phyloP scores from a whole-genome alignment of 2,888 invertebrate species.

The Dione juno region DNA sequence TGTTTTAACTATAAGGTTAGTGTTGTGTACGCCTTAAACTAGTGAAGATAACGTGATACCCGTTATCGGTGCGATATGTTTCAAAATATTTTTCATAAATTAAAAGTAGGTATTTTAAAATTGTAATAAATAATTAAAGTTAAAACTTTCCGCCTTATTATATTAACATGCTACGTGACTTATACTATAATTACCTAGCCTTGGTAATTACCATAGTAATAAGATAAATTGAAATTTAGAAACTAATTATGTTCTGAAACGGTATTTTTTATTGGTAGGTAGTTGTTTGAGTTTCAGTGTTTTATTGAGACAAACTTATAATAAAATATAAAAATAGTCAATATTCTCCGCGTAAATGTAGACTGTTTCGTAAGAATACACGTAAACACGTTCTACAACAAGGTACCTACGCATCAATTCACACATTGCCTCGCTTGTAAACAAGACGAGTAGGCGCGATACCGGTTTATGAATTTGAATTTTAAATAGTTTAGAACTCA shows the following conservation, averaged over 20 bases:
- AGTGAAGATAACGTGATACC: slow-evolving; percentile 21
- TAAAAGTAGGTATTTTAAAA: background rate
- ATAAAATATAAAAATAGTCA: slow-evolving; percentile 1
- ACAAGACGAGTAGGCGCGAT: slow-evolving; percentile 29
- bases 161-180: background rate
- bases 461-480: slow-evolving; percentile 41
- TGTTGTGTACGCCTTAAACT: background rate
- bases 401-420: slow-evolving; percentile 28
- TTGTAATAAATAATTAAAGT: background rate
- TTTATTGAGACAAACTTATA: background rate
- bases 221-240: background rate
- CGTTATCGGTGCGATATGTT: background rate
- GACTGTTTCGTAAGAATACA: slow-evolving; percentile 16
- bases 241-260: background rate
- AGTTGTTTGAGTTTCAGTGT: background rate
- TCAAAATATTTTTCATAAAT: background rate
- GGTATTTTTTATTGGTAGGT: background rate
- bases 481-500: slow-evolving; percentile 37
- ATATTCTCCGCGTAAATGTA: background rate
- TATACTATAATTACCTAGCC: background rate
- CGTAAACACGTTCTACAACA: slow-evolving; percentile 20
- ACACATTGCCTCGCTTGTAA: slow-evolving; percentile 27
- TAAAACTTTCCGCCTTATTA: background rate
- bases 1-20: slow-evolving; percentile 24
- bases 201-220: background rate